These are phyloP conservation scores for Phataginus tricuspis DNA, from an alignment of 2,797 vertebrate genomes.

Conservation along the genomic window DNA sequence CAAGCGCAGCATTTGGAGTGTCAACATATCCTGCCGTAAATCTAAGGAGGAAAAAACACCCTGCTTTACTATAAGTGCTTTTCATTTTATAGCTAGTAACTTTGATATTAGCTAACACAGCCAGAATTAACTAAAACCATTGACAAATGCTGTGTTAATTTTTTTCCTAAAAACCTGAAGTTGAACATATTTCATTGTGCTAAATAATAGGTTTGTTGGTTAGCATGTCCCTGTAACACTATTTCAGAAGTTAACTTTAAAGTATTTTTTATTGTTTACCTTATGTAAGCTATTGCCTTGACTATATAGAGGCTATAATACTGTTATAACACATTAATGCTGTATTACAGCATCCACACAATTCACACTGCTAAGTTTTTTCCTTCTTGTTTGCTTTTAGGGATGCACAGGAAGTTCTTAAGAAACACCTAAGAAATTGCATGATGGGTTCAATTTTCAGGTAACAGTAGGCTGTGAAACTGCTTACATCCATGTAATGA, in stretches of 20 bases:
- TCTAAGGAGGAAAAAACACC: slow-evolving; percentile 84
- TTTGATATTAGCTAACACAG: neutral
- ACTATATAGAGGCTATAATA: neutral
- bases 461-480: neutral
- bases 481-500: neutral
- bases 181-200: neutral
- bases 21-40: slow-evolving; percentile 97
- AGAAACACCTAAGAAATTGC: neutral
- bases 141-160: neutral
- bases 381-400: neutral
- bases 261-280: neutral
- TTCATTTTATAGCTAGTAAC: neutral
- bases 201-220: neutral
- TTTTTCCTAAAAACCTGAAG: neutral
- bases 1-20: slow-evolving; percentile 95
- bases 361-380: neutral
- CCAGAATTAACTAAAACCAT: slow-evolving; percentile 9
- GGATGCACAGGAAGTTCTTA: neutral
- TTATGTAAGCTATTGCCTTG: neutral
- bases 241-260: slow-evolving; percentile 27
- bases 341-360: neutral
- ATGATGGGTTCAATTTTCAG: neutral
- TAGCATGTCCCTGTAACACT: neutral
- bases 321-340: neutral
- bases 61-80: slow-evolving; percentile 12